These are phyloP conservation scores for Cephus nigrinus DNA, from an alignment of 2,888 invertebrate genomes.

Conservation along the genomic window DNA sequence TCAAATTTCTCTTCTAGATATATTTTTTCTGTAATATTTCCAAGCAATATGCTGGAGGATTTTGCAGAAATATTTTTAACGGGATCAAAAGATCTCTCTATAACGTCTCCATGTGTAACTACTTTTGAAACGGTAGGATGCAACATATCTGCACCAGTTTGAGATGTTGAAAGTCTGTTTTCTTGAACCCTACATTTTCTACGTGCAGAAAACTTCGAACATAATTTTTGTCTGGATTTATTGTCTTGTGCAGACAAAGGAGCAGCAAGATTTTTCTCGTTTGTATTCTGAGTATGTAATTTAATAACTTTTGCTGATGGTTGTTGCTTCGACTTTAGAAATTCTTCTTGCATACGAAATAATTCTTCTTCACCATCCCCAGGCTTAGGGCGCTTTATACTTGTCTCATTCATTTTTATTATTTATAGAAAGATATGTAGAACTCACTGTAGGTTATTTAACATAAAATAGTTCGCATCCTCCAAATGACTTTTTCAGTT, in stretches of 20 bases:
- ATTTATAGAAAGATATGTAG: conserved; percentile 9
- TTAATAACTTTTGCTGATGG: conserved; percentile 75
- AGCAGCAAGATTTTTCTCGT: not conserved
- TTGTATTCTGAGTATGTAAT: conserved; percentile 30
- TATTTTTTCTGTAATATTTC: conserved; percentile 58
- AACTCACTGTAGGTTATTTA: not conserved
- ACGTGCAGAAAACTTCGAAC: conserved; percentile 51
- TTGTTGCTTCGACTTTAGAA: conserved; percentile 70
- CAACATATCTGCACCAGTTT: conserved; percentile 35
- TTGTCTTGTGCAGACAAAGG: not conserved
- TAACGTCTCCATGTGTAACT: not conserved
- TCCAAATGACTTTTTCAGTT: not conserved
- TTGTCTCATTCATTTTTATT: conserved; percentile 67
- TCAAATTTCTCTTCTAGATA: conserved; percentile 27
- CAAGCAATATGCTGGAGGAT: conserved; percentile 47
- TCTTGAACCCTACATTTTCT: conserved; percentile 29
- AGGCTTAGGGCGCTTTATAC: conserved; percentile 72
- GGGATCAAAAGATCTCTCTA: conserved; percentile 24
- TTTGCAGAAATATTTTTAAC: conserved; percentile 37
- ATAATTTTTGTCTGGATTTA: conserved; percentile 22
- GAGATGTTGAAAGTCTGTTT: conserved; percentile 44
- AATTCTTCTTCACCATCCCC: conserved; percentile 81
- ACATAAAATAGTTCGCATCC: not conserved
- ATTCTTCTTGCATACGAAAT: conserved; percentile 79
- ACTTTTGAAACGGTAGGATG: conserved; percentile 29